Percentiles rank a stretch among this genome's conserved stretches.
These are phyloP conservation scores for Cetoscarus ocellatus DNA, from an alignment of 2,797 vertebrate genomes.

Conservation along the genomic window DNA sequence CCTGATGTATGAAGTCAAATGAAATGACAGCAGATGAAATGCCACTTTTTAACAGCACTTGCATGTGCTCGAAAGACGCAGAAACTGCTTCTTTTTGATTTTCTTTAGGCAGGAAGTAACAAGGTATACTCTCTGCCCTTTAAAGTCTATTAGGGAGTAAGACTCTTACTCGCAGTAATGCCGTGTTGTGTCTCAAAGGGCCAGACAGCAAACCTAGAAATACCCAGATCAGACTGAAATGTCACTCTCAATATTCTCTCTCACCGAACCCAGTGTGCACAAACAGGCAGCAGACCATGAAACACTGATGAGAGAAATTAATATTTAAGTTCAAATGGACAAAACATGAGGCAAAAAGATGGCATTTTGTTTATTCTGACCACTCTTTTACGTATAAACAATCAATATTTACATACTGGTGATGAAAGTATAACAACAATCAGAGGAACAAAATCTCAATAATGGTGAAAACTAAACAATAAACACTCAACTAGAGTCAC, in stretches of 20 bases:
- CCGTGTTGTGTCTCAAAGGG: slow-evolving; percentile 48
- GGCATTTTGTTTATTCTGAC: slow-evolving; percentile 73
- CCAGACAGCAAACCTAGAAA: slow-evolving; percentile 71
- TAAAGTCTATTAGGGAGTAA: slow-evolving; percentile 79
- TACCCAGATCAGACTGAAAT: slow-evolving; percentile 53
- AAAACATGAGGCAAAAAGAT: slow-evolving; percentile 45
- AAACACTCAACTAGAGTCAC: slow-evolving; percentile 59
- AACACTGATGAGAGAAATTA: not conserved
- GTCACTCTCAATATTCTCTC: slow-evolving; percentile 39
- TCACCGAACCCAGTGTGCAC: slow-evolving; percentile 4
- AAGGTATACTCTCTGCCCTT: slow-evolving; percentile 46
- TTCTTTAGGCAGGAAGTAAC: not conserved
- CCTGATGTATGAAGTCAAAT: not conserved
- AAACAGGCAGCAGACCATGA: not conserved
- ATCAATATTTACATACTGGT: slow-evolving; percentile 78
- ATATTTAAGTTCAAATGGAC: slow-evolving; percentile 22
- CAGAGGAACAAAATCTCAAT: slow-evolving; percentile 53
- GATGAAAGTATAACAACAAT: slow-evolving; percentile 56
- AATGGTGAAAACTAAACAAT: slow-evolving; percentile 59
- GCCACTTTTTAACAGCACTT: not conserved
- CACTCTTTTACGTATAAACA: slow-evolving; percentile 77
- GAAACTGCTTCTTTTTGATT: not conserved
- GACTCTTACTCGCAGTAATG: slow-evolving; percentile 78
- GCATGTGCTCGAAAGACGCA: not conserved
- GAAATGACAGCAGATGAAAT: not conserved